Evolutionary conservation across 2,888 invertebrate genomes (phyloP).

Genomic region (Dryomyza anilis): DNA sequence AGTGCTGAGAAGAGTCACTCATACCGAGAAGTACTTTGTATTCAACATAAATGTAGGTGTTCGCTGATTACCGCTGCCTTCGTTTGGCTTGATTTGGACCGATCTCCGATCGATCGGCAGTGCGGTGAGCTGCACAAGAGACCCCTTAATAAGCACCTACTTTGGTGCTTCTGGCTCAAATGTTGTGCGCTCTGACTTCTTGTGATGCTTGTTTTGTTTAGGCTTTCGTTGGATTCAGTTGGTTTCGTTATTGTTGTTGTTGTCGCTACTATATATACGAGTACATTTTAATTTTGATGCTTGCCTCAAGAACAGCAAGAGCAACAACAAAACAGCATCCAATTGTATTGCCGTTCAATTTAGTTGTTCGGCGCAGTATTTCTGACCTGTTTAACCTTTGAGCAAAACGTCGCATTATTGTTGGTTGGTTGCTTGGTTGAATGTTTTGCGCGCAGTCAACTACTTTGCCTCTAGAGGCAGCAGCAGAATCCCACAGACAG

Average conservation of each 20-base stretch:
- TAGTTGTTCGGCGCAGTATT: conserved; percentile 1
- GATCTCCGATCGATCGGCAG: conserved; percentile 4
- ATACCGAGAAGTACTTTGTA: not conserved
- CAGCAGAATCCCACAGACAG: not conserved
- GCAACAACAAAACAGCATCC: conserved; percentile 22
- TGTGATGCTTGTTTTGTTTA: not conserved
- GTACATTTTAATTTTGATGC: conserved; percentile 50
- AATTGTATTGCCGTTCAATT: conserved; percentile 44
- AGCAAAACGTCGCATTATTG: not conserved
- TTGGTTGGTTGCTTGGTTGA: not conserved
- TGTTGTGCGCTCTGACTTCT: conserved; percentile 44
- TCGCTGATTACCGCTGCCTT: conserved; percentile 23
- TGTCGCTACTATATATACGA: conserved; percentile 41
- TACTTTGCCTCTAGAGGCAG: not conserved
- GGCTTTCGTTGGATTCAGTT: conserved; percentile 4
- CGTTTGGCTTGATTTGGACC: conserved; percentile 26
- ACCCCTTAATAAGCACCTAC: conserved; percentile 50
- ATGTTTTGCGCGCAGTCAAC: not conserved
- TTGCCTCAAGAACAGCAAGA: conserved; percentile 13
- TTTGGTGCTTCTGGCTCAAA: conserved; percentile 44
- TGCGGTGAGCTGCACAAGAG: conserved; percentile 14
- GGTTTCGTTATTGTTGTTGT: conserved; percentile 29
- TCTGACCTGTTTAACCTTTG: conserved; percentile 9
- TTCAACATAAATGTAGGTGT: conserved; percentile 23
- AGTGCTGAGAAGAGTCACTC: not conserved